A percentile compares a stretch with the other conserved stretches of the same genome.
Conservation (phyloP, 2,888 invertebrate species). For the Eristalis pertinax region DNA sequence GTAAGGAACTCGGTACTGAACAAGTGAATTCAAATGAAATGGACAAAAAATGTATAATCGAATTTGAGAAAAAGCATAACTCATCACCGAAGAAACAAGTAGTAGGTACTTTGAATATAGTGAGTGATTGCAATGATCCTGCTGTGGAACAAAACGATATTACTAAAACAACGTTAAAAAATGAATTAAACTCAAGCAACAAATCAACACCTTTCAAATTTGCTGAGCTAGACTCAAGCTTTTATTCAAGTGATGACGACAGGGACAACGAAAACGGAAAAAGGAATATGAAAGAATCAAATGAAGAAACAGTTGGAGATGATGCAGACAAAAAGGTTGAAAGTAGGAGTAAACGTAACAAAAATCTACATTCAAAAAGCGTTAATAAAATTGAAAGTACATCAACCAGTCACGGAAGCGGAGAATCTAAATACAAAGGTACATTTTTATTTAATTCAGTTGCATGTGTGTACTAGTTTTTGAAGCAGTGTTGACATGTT, state of each 20-base stretch:
- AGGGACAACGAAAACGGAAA: not conserved
- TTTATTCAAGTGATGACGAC: conserved; percentile 46
- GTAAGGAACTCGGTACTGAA: not conserved
- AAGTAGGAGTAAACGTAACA: no score
- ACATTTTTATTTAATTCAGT: no score
- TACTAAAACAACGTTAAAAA: not conserved
- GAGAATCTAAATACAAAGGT: no score
- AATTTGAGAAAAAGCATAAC: not conserved
- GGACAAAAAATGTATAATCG: not conserved
- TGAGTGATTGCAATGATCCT: not conserved
- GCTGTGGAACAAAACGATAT: not conserved
- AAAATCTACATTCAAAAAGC: no score
- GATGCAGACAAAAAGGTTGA: no score
- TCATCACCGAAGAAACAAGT: not conserved
- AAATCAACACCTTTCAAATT: conserved; percentile 11
- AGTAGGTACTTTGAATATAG: not conserved
- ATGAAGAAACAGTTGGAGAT: no score
- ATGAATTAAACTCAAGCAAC: not conserved
- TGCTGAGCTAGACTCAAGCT: conserved; percentile 37
- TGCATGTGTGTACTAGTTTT: no score
- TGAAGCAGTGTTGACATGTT: no score
- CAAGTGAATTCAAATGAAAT: not conserved
- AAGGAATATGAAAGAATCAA: not conserved
- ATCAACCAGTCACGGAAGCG: no score
- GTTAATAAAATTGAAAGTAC: no score